phyloP scores from a whole-genome alignment of 53 echinoderm and acorn worm species.

The Astropecten irregularis region DNA sequence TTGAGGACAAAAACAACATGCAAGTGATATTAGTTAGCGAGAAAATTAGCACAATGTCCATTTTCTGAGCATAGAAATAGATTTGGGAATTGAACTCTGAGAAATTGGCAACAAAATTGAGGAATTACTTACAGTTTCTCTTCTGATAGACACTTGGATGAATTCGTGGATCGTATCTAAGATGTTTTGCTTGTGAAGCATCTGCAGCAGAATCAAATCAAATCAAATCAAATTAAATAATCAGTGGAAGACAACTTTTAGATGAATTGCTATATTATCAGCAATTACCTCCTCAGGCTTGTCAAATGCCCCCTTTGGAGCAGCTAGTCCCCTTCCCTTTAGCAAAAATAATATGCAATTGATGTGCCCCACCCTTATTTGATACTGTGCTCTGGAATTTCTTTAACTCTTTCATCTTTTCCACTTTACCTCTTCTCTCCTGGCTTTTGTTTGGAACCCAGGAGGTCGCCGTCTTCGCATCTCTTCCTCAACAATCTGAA shows the following conservation, averaged over 20 bases:
- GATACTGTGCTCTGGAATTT: background rate
- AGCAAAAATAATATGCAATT: no score
- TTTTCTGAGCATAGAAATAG: no score
- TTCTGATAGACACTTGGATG: slow-evolving; percentile 72
- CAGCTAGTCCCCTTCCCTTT: no score
- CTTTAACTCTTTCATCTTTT: background rate
- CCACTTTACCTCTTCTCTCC: slow-evolving; percentile 76
- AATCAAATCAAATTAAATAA: background rate
- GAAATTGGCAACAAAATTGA: no score
- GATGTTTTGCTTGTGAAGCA: slow-evolving; percentile 85
- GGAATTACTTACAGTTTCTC: slow-evolving; percentile 88
- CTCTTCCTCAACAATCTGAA: slow-evolving; percentile 77
- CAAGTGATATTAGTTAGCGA: background rate
- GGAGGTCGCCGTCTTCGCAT: slow-evolving; percentile 81
- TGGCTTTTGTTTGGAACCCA: slow-evolving; percentile 79
- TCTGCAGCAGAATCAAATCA: slow-evolving; percentile 53
- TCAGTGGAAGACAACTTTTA: no score
- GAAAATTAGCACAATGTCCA: background rate
- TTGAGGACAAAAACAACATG: background rate
- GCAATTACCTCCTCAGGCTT: no score
- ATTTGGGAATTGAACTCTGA: no score
- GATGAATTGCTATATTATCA: no score
- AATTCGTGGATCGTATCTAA: slow-evolving; percentile 91
- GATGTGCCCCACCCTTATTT: no score
- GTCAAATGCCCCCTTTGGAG: no score